These are phyloP conservation scores for Indicator indicator DNA, from an alignment of 2,113 vertebrate genomes.

Conservation along the genomic window DNA sequence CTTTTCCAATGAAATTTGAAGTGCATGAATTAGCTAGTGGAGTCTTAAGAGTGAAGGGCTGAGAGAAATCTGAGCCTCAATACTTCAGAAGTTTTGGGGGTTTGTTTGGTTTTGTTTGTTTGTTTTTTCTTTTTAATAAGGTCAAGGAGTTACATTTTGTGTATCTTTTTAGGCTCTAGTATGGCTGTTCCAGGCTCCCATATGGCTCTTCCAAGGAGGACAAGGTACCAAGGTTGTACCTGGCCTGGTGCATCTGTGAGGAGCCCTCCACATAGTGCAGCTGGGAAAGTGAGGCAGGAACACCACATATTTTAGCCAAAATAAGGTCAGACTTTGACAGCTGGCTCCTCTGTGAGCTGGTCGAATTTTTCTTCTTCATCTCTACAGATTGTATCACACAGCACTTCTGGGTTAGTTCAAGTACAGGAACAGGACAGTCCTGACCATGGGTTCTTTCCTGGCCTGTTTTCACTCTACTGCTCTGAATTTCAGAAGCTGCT, in stretches of 20 bases:
- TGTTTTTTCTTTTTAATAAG: neutral
- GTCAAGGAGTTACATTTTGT: neutral
- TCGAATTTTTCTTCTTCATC: neutral
- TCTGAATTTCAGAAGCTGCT: neutral
- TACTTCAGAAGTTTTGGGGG: neutral
- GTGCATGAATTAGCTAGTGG: neutral
- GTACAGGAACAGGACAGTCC: neutral
- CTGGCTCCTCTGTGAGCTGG: neutral
- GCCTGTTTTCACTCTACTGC: neutral
- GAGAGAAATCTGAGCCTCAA: neutral
- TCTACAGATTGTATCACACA: neutral
- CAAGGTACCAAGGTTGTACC: rapidly evolving
- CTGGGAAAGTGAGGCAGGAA: neutral
- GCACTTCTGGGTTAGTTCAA: neutral
- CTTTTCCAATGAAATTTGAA: neutral
- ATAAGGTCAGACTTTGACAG: neutral
- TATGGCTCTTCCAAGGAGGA: neutral
- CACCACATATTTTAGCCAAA: neutral
- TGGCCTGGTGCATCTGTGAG: neutral
- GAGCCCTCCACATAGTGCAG: neutral
- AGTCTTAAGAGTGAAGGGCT: neutral
- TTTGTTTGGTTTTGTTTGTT: neutral
- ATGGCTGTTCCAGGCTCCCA: rapidly evolving
- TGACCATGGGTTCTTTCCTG: neutral
- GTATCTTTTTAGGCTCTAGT: neutral